These are phyloP conservation scores for Notospermus geniculatus DNA, from an alignment of 1,140 invertebrate genomes.

Conservation along the genomic window DNA sequence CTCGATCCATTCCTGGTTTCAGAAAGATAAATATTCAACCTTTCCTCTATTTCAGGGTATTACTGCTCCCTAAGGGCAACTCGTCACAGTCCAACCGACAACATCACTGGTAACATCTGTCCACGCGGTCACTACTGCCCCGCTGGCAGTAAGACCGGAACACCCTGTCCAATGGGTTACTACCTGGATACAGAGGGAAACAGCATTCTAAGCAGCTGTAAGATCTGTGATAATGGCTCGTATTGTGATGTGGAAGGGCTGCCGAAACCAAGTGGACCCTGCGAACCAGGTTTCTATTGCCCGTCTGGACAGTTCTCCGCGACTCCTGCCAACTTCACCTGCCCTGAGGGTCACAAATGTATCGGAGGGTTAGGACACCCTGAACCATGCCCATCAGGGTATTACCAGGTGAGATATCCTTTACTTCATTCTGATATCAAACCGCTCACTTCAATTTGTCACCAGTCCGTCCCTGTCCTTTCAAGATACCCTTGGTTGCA, in stretches of 20 bases:
- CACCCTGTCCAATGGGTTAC: conserved; percentile 44
- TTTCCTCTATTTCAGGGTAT: conserved; percentile 35
- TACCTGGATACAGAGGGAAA: conserved; percentile 36
- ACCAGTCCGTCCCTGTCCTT: neutral
- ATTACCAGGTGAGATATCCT: conserved; percentile 38
- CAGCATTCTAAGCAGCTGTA: conserved; percentile 32
- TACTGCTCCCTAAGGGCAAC: conserved; percentile 41
- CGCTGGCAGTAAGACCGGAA: conserved; percentile 27
- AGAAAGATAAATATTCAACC: neutral
- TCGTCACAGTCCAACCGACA: conserved; percentile 30
- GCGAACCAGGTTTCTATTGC: conserved; percentile 45
- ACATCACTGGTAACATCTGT: conserved; percentile 35
- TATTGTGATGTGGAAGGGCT: conserved; percentile 45
- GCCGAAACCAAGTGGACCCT: conserved; percentile 29
- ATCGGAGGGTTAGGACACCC: conserved; percentile 32
- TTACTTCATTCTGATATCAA: too few species aligned
- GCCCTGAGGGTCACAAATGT: conserved; percentile 45
- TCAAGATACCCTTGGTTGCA: conserved; percentile 34
- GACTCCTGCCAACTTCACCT: conserved; percentile 37
- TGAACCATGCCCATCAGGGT: conserved; percentile 40
- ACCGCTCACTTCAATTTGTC: neutral
- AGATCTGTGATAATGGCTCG: conserved; percentile 39
- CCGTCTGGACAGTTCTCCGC: conserved; percentile 34
- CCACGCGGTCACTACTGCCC: conserved; percentile 46
- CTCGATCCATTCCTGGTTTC: neutral